These are phyloP conservation scores for Pollicipes pollicipes DNA, from an alignment of 1,140 invertebrate genomes.

Conservation along the genomic window DNA sequence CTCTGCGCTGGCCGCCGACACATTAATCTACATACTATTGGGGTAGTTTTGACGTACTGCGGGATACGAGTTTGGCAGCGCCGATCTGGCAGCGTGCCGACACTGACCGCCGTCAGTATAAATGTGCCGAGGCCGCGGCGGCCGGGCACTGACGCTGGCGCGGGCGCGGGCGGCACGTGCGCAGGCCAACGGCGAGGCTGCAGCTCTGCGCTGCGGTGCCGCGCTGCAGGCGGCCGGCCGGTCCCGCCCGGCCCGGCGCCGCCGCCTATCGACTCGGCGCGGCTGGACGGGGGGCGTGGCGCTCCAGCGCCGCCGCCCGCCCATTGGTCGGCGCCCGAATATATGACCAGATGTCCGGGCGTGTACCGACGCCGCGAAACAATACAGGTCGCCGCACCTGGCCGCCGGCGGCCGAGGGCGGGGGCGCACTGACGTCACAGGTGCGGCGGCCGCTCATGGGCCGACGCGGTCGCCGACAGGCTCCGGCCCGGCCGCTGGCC, in stretches of 20 bases:
- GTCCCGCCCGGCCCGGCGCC: too few species aligned
- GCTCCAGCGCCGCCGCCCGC: neutral
- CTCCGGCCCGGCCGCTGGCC: neutral
- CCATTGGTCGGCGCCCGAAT: neutral
- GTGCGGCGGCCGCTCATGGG: neutral
- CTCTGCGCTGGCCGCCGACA: neutral
- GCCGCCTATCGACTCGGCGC: neutral
- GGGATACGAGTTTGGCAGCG: constrained; percentile 1
- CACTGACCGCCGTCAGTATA: neutral
- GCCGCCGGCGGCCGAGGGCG: too few species aligned
- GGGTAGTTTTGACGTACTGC: neutral
- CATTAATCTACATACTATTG: neutral
- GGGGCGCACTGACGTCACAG: neutral
- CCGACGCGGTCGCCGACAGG: too few species aligned
- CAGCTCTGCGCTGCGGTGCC: neutral
- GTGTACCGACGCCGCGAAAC: neutral
- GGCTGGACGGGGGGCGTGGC: neutral
- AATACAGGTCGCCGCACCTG: neutral
- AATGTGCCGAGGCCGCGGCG: neutral
- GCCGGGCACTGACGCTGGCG: neutral
- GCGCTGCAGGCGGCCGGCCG: too few species aligned
- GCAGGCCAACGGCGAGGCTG: too few species aligned
- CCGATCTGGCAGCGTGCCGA: neutral
- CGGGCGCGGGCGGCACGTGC: too few species aligned
- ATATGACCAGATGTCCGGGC: neutral